Evolutionary conservation across 2,888 invertebrate species (phyloP).

Genomic region (Brassicogethes aeneus): DNA sequence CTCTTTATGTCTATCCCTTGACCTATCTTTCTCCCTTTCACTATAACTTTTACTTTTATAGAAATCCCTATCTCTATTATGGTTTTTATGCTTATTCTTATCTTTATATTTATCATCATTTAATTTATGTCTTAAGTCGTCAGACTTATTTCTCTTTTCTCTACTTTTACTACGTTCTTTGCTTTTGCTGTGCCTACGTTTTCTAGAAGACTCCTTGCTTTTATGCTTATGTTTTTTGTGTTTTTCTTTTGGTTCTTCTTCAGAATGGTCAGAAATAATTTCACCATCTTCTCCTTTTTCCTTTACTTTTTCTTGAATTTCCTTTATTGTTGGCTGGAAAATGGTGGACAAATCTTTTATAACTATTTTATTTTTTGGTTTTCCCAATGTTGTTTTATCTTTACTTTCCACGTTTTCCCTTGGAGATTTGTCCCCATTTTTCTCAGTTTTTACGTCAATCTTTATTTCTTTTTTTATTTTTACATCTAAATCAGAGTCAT

Average conservation of each 20-base stretch:
- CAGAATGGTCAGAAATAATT: conserved; percentile 1
- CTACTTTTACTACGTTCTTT: conserved; percentile 18
- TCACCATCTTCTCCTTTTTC: conserved; percentile 39
- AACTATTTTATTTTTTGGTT: conserved; percentile 51
- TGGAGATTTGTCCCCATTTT: conserved; percentile 24
- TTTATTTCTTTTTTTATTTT: conserved; percentile 37
- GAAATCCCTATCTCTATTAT: conserved; percentile 22
- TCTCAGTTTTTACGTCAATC: conserved; percentile 18
- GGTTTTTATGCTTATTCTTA: conserved; percentile 21
- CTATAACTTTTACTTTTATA: conserved; percentile 17
- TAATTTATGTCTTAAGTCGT: conserved; percentile 6
- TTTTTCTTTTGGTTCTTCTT: conserved; percentile 15
- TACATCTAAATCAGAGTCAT: conserved; percentile 31
- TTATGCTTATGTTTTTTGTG: conserved; percentile 21
- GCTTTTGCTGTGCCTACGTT: too few relatives aligned
- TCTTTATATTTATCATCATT: neutral
- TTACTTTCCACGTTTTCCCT: conserved; percentile 13
- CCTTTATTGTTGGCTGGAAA: conserved; percentile 56
- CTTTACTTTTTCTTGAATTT: conserved; percentile 54
- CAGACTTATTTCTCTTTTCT: conserved; percentile 12
- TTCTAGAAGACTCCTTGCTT: conserved; percentile 16
- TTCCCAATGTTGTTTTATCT: too few relatives aligned
- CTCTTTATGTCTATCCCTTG: conserved; percentile 9
- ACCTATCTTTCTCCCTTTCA: conserved; percentile 14
- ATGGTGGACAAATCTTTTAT: conserved; percentile 60